Evolutionary conservation across 2,113 vertebrate species (phyloP).

Genomic region (Sula dactylatra): DNA sequence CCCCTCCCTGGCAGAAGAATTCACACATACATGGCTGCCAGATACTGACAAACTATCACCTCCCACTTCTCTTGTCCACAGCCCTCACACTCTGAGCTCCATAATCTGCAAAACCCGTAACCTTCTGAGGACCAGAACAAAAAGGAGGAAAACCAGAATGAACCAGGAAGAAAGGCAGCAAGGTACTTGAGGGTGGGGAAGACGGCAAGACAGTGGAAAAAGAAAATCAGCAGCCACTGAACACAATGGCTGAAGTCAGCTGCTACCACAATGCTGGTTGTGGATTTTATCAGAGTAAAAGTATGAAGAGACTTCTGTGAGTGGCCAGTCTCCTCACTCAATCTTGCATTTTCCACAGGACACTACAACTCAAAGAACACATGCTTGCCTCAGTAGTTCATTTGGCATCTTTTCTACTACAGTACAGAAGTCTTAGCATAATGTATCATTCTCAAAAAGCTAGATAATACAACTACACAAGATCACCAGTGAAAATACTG

Average conservation of each 20-base stretch:
- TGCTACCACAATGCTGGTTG: neutral
- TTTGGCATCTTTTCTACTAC: neutral
- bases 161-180: neutral
- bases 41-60: neutral
- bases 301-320: neutral
- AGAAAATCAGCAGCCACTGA: neutral
- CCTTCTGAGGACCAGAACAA: neutral
- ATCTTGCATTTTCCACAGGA: neutral
- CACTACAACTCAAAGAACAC: neutral
- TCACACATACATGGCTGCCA: neutral
- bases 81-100: neutral
- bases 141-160: neutral
- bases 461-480: neutral
- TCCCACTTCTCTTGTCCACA: neutral
- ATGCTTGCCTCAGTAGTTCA: neutral
- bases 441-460: neutral
- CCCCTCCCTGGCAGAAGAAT: neutral
- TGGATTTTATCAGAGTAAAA: neutral
- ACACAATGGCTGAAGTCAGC: neutral
- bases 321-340: neutral
- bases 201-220: neutral
- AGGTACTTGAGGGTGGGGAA: neutral
- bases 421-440: neutral
- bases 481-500: neutral
- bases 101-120: accelerated